Evolutionary conservation across 2,797 vertebrate genomes (phyloP).

Genomic region (Pogoniulus pusillus): DNA sequence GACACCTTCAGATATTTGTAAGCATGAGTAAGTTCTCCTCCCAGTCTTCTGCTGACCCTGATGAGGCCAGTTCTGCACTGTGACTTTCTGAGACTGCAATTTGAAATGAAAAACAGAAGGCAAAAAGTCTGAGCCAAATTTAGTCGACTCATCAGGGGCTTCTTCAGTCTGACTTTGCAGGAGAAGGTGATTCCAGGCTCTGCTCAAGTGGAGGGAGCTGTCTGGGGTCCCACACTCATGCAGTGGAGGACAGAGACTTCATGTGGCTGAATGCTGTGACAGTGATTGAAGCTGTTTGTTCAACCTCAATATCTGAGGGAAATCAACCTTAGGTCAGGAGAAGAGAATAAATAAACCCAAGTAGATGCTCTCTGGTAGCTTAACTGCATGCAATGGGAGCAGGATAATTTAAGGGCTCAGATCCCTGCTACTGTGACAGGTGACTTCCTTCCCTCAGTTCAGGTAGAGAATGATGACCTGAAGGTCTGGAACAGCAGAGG

Average conservation of each 20-base stretch:
- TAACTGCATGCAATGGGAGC: background rate
- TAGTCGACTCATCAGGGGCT: background rate
- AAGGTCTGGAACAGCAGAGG: background rate
- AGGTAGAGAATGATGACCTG: background rate
- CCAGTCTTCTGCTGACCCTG: too few relatives aligned
- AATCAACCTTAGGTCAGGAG: background rate
- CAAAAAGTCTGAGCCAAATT: background rate
- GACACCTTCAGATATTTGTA: too few relatives aligned
- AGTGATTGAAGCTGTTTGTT: background rate
- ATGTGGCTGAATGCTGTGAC: background rate
- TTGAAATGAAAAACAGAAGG: background rate
- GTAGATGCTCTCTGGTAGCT: background rate
- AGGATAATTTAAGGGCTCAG: background rate
- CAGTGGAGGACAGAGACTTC: background rate
- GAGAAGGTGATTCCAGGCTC: background rate
- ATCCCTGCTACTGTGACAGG: background rate
- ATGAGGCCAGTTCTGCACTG: background rate
- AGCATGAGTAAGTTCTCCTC: too few relatives aligned
- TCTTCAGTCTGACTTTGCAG: background rate
- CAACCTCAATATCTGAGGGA: background rate
- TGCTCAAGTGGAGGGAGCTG: too few relatives aligned
- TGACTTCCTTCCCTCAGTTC: background rate
- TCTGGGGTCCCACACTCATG: accelerated
- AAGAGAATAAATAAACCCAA: slow-evolving; percentile 1
- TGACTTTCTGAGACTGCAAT: background rate